Evolutionary conservation across 2,797 vertebrate genomes (phyloP).

Genomic region (Crenichthys baileyi): DNA sequence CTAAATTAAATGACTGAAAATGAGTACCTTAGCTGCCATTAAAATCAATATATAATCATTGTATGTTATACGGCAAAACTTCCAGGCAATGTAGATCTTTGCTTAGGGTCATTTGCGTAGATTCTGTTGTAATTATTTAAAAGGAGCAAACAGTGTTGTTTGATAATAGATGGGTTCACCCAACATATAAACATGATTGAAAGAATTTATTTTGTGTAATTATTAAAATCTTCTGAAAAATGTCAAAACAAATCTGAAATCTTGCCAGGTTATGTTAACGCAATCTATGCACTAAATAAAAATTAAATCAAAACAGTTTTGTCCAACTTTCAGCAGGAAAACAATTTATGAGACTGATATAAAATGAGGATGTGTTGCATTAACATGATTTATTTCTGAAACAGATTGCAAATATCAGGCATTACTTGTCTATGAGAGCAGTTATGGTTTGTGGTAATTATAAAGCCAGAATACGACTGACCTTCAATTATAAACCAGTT

Average conservation of each 20-base stretch:
- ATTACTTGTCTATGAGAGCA: not conserved
- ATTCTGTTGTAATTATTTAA: too few relatives aligned
- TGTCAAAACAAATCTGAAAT: not conserved
- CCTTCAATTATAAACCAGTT: constrained; percentile 33
- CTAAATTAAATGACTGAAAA: not conserved
- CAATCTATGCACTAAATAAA: too few relatives aligned
- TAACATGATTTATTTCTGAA: not conserved
- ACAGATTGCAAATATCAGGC: not conserved
- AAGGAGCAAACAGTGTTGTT: too few relatives aligned
- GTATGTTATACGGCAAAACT: not conserved
- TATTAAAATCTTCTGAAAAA: not conserved
- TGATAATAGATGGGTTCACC: too few relatives aligned
- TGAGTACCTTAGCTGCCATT: not conserved
- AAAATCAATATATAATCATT: not conserved
- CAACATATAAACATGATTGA: not conserved
- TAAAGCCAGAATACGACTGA: constrained; percentile 23
- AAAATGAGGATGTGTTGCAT: not conserved
- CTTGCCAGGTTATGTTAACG: too few relatives aligned
- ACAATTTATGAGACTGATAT: not conserved
- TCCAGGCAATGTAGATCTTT: too few relatives aligned
- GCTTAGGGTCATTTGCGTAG: not conserved
- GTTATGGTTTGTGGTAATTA: constrained; percentile 2
- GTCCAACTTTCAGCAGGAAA: not conserved
- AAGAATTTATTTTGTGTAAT: not conserved
- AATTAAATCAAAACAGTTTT: too few relatives aligned